Base-by-base conservation (phyloP, 2,888 invertebrate species). In the Caenorhabditis sp. region DNA sequence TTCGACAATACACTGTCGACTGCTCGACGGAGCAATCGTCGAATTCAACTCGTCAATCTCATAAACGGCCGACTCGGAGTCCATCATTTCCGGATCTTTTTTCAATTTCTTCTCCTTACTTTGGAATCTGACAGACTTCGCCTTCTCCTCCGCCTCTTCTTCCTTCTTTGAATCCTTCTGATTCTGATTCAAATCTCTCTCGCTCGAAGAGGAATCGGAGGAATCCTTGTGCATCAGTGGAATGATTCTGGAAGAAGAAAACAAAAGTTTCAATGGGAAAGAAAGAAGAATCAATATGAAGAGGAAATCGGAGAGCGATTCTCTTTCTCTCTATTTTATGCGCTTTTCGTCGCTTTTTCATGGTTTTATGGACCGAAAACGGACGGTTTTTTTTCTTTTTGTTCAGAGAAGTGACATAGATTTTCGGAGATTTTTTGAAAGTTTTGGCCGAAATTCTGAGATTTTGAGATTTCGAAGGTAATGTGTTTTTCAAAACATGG, bases 11-110 rank as follows among this genome's bases (percentile, higher is more conserved):
- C 79, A 79, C 49, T 79, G 79, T 49, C 79, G 44, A 47, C 70
- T 70, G 49, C 79, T 79, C 47, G 79, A 72, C 22, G 79, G 70
- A 35, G 77, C 79, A 58, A 79, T 70, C 19, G 79, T 79, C 26
- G 79, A 79, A 38, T 79, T 79, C 63, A 79, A 26, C 49, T 79
- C 79, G 35, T 79, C 79, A 26, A 79, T 79, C 35, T 79, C 79
- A 56, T 56, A 79, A 7, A 79, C 79, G 0, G 70, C 70, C 19
- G 69, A 68, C 8, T 70, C 79, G 14, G 79, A 79, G 8, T 79
- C 70, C 79, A 79, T 79, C 69, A 63, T 49, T 44, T 77, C 28
- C 41, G 22, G 16, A 14, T 68, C 38, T 49, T 66, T 51, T 51
- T 54, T 26, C 8, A 54, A 19, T 54, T 54, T 54, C 54, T 12